A percentile compares a stretch with the other conserved stretches of the same genome.
These are phyloP conservation scores for Odontothrips loti DNA, from an alignment of 2,888 invertebrate species.

Conservation along the genomic window DNA sequence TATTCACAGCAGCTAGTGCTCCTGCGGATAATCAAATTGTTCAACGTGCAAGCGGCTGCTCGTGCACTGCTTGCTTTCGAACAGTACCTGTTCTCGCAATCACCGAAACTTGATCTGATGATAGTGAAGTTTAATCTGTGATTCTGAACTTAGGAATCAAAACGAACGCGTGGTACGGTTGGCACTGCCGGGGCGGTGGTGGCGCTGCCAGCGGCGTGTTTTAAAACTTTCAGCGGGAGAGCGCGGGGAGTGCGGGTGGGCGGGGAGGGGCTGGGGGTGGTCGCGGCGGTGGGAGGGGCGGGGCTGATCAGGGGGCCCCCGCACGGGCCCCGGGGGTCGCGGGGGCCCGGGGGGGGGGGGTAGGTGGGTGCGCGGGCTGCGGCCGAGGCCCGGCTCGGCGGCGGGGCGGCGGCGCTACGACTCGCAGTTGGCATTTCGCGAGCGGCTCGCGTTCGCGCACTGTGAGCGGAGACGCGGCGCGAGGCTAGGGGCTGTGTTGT, in stretches of 20 bases:
- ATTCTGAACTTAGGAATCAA: conserved; percentile 23
- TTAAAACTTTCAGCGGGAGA: background rate
- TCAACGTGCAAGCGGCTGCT: too few relatives aligned
- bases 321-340: too few relatives aligned
- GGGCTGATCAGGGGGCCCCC: background rate
- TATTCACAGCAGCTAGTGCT: background rate
- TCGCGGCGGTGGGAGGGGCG: background rate
- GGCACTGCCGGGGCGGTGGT: background rate
- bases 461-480: background rate
- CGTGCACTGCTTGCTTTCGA: too few relatives aligned
- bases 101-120: background rate
- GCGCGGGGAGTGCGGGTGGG: background rate
- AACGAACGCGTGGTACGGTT: background rate
- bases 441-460: background rate
- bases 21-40: too few relatives aligned
- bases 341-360: background rate
- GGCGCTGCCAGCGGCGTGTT: background rate
- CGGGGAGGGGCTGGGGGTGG: background rate
- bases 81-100: too few relatives aligned
- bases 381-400: background rate
- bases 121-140: background rate
- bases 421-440: background rate
- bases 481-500: background rate
- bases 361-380: background rate
- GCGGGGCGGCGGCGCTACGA: background rate